Evolutionary conservation across 2,797 vertebrate species (phyloP).

Genomic region (Alauda arvensis): DNA sequence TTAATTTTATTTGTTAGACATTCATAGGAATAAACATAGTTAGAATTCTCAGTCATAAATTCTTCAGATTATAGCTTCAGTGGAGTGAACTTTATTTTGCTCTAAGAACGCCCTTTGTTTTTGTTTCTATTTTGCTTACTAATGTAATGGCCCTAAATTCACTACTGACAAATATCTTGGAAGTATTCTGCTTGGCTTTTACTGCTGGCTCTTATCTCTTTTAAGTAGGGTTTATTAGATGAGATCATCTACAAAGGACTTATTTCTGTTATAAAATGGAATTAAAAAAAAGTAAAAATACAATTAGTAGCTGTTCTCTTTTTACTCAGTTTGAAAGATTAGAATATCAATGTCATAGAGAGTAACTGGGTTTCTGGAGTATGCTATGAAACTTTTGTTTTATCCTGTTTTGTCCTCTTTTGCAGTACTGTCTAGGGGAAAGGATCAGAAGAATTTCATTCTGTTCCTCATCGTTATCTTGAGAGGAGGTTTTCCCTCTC

Average conservation of each 20-base stretch:
- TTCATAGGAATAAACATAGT: slow-evolving; percentile 1
- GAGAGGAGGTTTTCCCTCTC: slow-evolving; percentile 21
- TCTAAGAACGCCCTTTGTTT: background rate
- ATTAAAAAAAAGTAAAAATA: slow-evolving; percentile 47
- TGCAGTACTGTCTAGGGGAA: slow-evolving; percentile 24
- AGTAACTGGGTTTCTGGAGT: slow-evolving; percentile 35
- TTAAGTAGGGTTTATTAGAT: slow-evolving; percentile 49
- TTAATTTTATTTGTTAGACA: slow-evolving; percentile 41
- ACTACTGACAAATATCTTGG: slow-evolving; percentile 3
- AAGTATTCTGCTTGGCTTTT: slow-evolving; percentile 37
- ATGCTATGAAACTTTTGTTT: slow-evolving; percentile 46
- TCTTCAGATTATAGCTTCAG: slow-evolving; percentile 20
- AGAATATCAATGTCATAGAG: slow-evolving; percentile 43
- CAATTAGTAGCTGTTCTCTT: slow-evolving; percentile 49
- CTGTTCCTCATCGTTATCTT: slow-evolving; percentile 23
- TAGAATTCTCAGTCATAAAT: slow-evolving; percentile 14
- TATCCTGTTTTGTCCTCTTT: slow-evolving; percentile 54
- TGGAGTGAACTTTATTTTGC: slow-evolving; percentile 13
- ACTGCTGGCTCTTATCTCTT: slow-evolving; percentile 25
- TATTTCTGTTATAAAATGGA: slow-evolving; percentile 51
- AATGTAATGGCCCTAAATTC: slow-evolving; percentile 32
- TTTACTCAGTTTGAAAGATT: slow-evolving; percentile 37
- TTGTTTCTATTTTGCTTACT: slow-evolving; percentile 43
- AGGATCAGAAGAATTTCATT: slow-evolving; percentile 34
- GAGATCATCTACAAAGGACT: slow-evolving; percentile 47